phyloP scores from a whole-genome alignment of 2,113 vertebrate genomes.

The Upupa epops region DNA sequence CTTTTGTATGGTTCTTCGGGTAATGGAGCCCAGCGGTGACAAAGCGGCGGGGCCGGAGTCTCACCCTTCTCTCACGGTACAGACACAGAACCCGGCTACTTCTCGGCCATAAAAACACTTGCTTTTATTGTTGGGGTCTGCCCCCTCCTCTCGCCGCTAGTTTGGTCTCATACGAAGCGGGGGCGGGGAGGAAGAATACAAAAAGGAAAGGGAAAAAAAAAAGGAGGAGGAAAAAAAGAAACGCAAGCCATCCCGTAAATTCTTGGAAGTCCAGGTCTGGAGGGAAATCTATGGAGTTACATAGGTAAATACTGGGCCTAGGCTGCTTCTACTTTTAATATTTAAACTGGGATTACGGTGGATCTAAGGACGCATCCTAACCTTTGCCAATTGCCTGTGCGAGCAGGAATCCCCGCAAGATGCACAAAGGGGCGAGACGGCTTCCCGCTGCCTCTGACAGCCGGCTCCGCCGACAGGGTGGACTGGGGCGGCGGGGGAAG shows the following conservation, averaged over 20 bases:
- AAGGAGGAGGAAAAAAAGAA: not conserved
- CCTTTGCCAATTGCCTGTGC: constrained; percentile 67
- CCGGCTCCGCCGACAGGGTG: not conserved
- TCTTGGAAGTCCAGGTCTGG: constrained; percentile 41
- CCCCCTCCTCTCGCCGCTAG: not conserved
- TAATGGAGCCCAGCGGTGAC: constrained; percentile 55
- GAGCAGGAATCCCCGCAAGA: constrained; percentile 25
- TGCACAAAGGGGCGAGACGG: not conserved
- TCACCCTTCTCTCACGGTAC: constrained; percentile 29
- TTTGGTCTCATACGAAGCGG: not conserved
- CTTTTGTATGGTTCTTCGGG: constrained; percentile 65
- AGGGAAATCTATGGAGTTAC: constrained; percentile 59
- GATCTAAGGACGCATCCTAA: constrained; percentile 63
- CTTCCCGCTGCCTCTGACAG: not conserved
- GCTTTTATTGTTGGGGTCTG: not conserved
- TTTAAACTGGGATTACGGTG: constrained; percentile 71
- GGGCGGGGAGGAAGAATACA: not conserved
- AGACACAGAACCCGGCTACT: not conserved
- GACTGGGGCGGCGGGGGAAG: not conserved
- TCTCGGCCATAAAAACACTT: not conserved
- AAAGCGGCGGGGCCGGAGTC: constrained; percentile 47
- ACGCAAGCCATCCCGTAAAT: constrained; percentile 1
- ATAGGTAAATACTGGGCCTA: constrained; percentile 64
- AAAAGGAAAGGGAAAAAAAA: fast-evolving
- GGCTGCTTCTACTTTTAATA: constrained; percentile 71